These are phyloP conservation scores for Novumbra hubbsi DNA, from an alignment of 2,797 vertebrate species.

Conservation along the genomic window DNA sequence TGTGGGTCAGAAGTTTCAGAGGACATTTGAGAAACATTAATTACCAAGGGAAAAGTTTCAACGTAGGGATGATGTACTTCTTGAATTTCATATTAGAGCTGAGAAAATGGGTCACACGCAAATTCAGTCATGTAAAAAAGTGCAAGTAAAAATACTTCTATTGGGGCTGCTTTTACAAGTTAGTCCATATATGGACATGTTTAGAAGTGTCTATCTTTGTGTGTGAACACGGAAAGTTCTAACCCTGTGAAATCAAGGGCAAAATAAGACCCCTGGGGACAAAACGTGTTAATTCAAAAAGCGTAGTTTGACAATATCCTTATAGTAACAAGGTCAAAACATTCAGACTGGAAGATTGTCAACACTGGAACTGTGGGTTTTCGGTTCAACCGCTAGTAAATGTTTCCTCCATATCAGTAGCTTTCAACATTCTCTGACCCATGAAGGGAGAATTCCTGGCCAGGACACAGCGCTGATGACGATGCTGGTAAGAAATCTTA, in stretches of 20 bases:
- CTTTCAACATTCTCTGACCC: conserved; percentile 39
- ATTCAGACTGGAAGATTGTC: conserved; percentile 10
- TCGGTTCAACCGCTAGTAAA: conserved; percentile 35
- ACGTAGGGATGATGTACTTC: background rate
- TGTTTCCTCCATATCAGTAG: conserved; percentile 22
- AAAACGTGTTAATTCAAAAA: conserved; percentile 25
- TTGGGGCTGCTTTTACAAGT: no score
- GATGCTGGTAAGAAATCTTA: conserved; percentile 60
- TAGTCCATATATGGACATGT: conserved; percentile 72
- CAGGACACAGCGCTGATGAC: conserved; percentile 33
- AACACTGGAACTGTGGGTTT: conserved; percentile 14
- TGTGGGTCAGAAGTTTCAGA: conserved; percentile 41
- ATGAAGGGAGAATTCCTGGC: conserved; percentile 41
- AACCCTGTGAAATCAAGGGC: conserved; percentile 58
- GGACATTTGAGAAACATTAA: conserved; percentile 17
- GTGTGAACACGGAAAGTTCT: conserved; percentile 63
- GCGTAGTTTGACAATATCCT: conserved; percentile 19
- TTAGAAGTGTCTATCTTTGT: conserved; percentile 57
- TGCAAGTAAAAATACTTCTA: no score
- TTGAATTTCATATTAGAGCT: background rate
- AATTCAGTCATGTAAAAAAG: background rate
- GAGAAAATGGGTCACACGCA: background rate
- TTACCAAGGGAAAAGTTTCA: background rate
- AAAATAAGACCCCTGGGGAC: conserved; percentile 50
- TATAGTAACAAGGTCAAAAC: conserved; percentile 11